Percentiles rank a stretch among this genome's conserved stretches.
Conservation (phyloP, 2,797 vertebrate species). For the Microchirus variegatus region DNA sequence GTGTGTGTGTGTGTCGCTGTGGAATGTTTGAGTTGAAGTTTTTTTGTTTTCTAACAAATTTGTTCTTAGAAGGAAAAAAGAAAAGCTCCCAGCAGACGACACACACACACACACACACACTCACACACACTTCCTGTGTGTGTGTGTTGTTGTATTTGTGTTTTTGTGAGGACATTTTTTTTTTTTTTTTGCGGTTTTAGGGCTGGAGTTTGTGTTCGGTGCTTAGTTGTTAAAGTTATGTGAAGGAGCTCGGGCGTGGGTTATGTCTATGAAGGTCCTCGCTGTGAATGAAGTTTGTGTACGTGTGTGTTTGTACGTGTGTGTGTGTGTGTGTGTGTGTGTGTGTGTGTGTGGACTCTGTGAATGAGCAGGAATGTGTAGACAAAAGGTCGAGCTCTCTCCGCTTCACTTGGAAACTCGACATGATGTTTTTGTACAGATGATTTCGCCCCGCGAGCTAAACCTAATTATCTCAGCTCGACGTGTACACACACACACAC, state of each 20-base stretch:
- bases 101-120: slow-evolving; percentile 51
- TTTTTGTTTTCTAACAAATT: too few relatives aligned
- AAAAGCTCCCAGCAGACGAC: slow-evolving; percentile 54
- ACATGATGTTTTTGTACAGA: slow-evolving; percentile 81
- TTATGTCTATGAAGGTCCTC: background rate
- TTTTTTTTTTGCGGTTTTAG: too few relatives aligned
- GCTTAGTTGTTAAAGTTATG: too few relatives aligned
- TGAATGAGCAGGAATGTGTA: slow-evolving; percentile 75
- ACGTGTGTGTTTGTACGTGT: slow-evolving; percentile 35
- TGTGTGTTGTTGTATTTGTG: too few relatives aligned
- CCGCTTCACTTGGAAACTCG: slow-evolving; percentile 72
- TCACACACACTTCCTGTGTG: slow-evolving; percentile 63
- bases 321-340: slow-evolving; percentile 20
- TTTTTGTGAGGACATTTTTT: too few relatives aligned
- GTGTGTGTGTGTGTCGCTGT: too few relatives aligned
- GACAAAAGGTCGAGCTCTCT: slow-evolving; percentile 74
- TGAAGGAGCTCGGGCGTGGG: too few relatives aligned
- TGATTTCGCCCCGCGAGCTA: slow-evolving; percentile 74
- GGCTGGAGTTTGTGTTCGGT: too few relatives aligned
- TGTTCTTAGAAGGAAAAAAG: slow-evolving; percentile 15
- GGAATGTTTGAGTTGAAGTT: too few relatives aligned
- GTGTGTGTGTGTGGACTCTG: slow-evolving; percentile 60
- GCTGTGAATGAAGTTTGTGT: slow-evolving; percentile 2
- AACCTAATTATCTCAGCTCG: slow-evolving; percentile 76
- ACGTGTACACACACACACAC: slow-evolving; percentile 50